A percentile compares a stretch with the other conserved stretches of the same genome.
Conservation (phyloP, 2,797 vertebrate species). For the Chelidonichthys spinosus region DNA sequence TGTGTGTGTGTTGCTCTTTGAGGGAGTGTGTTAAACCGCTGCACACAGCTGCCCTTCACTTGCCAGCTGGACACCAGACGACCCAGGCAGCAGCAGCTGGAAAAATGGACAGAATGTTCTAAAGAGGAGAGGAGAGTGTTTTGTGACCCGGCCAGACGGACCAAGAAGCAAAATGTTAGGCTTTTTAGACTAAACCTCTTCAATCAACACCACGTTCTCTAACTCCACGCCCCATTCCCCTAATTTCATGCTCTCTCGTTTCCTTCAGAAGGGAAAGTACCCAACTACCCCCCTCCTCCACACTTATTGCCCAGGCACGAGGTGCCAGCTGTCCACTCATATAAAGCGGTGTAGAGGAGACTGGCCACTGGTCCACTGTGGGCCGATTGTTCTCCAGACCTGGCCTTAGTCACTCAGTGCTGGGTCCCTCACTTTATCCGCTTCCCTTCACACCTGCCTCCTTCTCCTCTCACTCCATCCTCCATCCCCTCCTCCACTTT, state of each 20-base stretch:
- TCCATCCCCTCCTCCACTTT: slow-evolving; percentile 17
- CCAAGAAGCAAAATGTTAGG: slow-evolving; percentile 46
- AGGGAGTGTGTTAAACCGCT: slow-evolving; percentile 64
- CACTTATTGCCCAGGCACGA: background rate
- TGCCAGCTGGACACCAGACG: slow-evolving; percentile 80
- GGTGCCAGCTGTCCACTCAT: slow-evolving; percentile 29
- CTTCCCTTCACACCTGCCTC: slow-evolving; percentile 43
- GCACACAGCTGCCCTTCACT: slow-evolving; percentile 74
- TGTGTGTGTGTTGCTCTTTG: slow-evolving; percentile 15
- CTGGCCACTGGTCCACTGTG: slow-evolving; percentile 32
- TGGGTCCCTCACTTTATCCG: slow-evolving; percentile 2
- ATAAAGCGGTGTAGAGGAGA: background rate
- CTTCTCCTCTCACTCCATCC: slow-evolving; percentile 19
- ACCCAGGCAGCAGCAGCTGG: slow-evolving; percentile 76
- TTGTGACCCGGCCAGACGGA: slow-evolving; percentile 50
- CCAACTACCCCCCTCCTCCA: background rate
- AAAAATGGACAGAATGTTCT: slow-evolving; percentile 81
- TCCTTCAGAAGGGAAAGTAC: slow-evolving; percentile 47
- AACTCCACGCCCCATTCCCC: slow-evolving; percentile 12
- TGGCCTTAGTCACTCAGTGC: slow-evolving; percentile 22
- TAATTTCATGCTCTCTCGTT: slow-evolving; percentile 41
- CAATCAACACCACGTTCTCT: slow-evolving; percentile 31
- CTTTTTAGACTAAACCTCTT: slow-evolving; percentile 49
- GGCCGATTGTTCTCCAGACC: slow-evolving; percentile 40
- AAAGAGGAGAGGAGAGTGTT: slow-evolving; percentile 49